phyloP scores from a whole-genome alignment of 2,888 invertebrate genomes.

The Drosophila kanekoi region DNA sequence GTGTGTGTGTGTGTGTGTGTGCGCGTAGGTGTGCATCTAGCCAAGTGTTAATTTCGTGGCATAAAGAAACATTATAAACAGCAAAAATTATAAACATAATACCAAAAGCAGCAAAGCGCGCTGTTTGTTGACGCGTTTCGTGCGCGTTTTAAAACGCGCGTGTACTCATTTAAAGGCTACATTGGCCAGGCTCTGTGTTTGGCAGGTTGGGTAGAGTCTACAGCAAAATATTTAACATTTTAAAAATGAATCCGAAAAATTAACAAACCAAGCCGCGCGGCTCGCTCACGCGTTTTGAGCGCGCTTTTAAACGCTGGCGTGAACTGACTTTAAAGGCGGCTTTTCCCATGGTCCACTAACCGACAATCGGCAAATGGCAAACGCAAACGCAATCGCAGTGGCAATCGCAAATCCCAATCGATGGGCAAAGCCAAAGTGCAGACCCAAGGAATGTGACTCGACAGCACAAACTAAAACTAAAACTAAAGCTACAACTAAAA shows the following conservation, averaged over 20 bases:
- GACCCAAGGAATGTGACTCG: conserved; percentile 72
- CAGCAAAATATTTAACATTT: not conserved
- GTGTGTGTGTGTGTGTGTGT: conserved; percentile 32
- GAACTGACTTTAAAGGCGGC: conserved; percentile 18
- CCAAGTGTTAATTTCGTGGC: conserved; percentile 76
- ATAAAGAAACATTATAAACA: conserved; percentile 39
- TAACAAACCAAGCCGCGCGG: not conserved
- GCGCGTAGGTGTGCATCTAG: conserved; percentile 35
- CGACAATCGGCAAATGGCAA: conserved; percentile 58
- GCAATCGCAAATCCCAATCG: conserved; percentile 38
- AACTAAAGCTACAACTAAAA: conserved; percentile 20
- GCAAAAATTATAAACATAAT: conserved; percentile 17
- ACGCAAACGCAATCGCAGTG: conserved; percentile 24
- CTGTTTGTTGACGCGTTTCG: conserved; percentile 44
- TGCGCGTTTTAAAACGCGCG: conserved; percentile 55
- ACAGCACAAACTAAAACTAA: conserved; percentile 49
- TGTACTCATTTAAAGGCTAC: conserved; percentile 5
- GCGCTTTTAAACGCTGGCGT: conserved; percentile 52
- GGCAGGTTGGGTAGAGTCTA: not conserved
- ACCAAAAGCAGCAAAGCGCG: conserved; percentile 28
- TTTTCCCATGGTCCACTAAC: conserved; percentile 79
- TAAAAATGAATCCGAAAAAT: not conserved
- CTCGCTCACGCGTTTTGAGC: conserved; percentile 10
- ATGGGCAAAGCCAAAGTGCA: conserved; percentile 71
- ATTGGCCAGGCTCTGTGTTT: conserved; percentile 10